These are phyloP conservation scores for Psococerastis gibbosa DNA, from an alignment of 2,888 invertebrate genomes.

Conservation along the genomic window DNA sequence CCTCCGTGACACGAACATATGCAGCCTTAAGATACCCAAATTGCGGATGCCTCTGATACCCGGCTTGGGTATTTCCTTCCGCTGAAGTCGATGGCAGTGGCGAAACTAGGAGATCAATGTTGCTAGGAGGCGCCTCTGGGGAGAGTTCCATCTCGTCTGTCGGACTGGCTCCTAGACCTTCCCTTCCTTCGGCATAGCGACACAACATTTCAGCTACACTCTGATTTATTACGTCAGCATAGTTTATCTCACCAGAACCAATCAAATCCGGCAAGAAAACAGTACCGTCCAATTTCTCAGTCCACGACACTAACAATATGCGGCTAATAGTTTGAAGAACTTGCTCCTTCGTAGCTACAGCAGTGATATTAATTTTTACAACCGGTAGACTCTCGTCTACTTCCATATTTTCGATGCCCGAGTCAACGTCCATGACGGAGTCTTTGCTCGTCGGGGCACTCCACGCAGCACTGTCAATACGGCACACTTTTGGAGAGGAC, in stretches of 20 bases:
- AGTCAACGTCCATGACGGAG: slow-evolving; percentile 37
- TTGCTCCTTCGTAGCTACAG: slow-evolving; percentile 43
- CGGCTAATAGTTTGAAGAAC: slow-evolving; percentile 42
- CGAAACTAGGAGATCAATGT: too few species aligned
- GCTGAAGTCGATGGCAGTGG: too few species aligned
- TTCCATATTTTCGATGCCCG: slow-evolving; percentile 60
- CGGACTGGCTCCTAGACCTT: too few species aligned
- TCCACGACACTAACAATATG: slow-evolving; percentile 54
- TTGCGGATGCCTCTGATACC: too few species aligned
- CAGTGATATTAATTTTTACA: slow-evolving; percentile 16
- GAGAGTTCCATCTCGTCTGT: too few species aligned
- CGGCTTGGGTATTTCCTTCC: too few species aligned
- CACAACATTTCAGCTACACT: slow-evolving; percentile 45
- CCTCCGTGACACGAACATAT: too few species aligned
- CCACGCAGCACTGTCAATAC: too few species aligned
- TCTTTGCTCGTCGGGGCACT: slow-evolving; percentile 12
- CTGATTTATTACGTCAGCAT: slow-evolving; percentile 36
- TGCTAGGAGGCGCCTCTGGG: too few species aligned
- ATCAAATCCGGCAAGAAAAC: slow-evolving; percentile 29
- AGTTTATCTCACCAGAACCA: not conserved
- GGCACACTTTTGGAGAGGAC: too few species aligned
- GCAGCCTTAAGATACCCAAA: too few species aligned
- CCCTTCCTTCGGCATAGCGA: slow-evolving; percentile 26
- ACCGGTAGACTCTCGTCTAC: slow-evolving; percentile 31
- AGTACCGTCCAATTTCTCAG: slow-evolving; percentile 26